phyloP scores from a whole-genome alignment of 2,888 invertebrate species.

The Limnephilus marmoratus region DNA sequence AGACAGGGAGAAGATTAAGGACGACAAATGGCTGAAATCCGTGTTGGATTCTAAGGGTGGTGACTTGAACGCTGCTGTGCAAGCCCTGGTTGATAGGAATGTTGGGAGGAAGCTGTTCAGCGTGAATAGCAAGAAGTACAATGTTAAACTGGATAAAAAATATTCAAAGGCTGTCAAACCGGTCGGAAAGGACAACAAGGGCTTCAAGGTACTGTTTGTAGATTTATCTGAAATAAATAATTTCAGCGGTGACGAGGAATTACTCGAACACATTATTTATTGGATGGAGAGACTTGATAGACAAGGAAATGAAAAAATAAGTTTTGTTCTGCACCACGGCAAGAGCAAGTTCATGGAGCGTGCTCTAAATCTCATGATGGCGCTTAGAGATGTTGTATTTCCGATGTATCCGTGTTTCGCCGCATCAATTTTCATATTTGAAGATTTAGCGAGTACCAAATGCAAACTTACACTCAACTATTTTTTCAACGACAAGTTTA shows the following conservation, averaged over 20 bases:
- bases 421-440: conserved; percentile 16
- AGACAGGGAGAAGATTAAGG: background rate
- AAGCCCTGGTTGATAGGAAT: background rate
- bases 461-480: background rate
- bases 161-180: background rate
- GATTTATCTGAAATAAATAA: background rate
- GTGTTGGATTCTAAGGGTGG: background rate
- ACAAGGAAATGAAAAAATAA: background rate
- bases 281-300: background rate
- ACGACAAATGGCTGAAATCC: background rate
- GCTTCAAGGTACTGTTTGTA: background rate
- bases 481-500: background rate
- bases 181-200: background rate
- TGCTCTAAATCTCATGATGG: background rate
- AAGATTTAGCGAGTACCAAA: background rate
- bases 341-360: background rate
- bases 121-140: background rate
- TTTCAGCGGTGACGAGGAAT: background rate
- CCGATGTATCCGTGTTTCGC: background rate
- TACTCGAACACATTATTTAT: background rate
- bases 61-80: background rate
- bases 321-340: background rate
- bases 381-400: background rate
- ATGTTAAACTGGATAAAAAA: conserved; percentile 8
- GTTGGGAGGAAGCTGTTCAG: background rate